Evolutionary conservation across 2,797 vertebrate species (phyloP).

Genomic region (Takifugu rubripes): DNA sequence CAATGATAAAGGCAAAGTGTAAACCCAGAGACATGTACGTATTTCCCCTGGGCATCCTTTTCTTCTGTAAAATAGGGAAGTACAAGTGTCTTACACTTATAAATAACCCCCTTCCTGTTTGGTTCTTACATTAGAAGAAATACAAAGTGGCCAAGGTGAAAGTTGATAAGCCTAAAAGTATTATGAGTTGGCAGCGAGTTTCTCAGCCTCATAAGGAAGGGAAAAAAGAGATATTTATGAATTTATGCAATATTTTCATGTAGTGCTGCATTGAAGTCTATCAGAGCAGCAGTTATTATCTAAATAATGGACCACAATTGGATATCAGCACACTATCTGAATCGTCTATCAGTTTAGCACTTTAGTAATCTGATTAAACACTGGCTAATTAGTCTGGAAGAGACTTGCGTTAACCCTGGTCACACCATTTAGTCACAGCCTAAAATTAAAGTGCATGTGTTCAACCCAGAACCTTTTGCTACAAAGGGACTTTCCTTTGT

Average conservation of each 20-base stretch:
- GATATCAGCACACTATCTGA: too few relatives aligned
- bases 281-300: neutral
- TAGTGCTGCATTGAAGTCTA: neutral
- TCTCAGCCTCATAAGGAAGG: conserved; percentile 8
- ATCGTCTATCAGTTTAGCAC: neutral
- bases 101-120: conserved; percentile 18
- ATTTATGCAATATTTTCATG: neutral
- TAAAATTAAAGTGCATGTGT: neutral
- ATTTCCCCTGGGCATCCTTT: conserved; percentile 11
- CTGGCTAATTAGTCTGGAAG: conserved; percentile 2
- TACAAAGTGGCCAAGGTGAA: conserved; percentile 19
- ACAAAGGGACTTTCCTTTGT: neutral
- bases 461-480: neutral
- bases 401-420: conserved; percentile 10
- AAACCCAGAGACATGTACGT: neutral
- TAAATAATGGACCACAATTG: neutral
- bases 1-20: conserved; percentile 9
- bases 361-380: neutral
- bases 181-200: conserved; percentile 2
- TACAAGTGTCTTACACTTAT: conserved; percentile 15
- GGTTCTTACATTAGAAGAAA: conserved; percentile 2
- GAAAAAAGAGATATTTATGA: neutral
- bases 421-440: too few relatives aligned
- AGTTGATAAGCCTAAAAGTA: conserved; percentile 9
- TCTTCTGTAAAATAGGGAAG: conserved; percentile 45